Percentiles rank a stretch among this genome's conserved stretches.
These are phyloP conservation scores for Pomacea canaliculata DNA, from an alignment of 2,888 invertebrate species.

Conservation along the genomic window DNA sequence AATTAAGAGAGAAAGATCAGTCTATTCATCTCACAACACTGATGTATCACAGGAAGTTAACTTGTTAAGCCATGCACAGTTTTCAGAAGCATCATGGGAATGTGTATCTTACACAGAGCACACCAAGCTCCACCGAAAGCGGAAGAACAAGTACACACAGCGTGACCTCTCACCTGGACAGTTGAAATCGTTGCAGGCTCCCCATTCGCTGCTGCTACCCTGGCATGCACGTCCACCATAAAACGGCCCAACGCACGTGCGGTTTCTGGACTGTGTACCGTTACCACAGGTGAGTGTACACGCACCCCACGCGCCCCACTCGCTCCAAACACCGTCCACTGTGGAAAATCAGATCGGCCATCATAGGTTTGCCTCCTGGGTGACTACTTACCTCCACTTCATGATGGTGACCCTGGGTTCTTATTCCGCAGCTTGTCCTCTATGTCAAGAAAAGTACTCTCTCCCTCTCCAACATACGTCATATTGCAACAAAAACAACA, in stretches of 20 bases:
- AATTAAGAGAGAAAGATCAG: too few relatives aligned
- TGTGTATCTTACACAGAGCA: background rate
- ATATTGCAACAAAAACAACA: too few relatives aligned
- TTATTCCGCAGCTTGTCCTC: too few relatives aligned
- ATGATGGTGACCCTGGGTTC: too few relatives aligned
- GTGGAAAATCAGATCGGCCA: background rate
- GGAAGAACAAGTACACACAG: background rate
- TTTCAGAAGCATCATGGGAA: too few relatives aligned
- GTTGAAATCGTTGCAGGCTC: constrained; percentile 49
- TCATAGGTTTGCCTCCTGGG: too few relatives aligned
- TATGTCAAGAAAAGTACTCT: too few relatives aligned
- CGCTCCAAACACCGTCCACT: constrained; percentile 62
- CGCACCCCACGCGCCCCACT: constrained; percentile 58
- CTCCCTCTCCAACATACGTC: too few relatives aligned
- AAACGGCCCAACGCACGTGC: constrained; percentile 49
- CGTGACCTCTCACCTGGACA: constrained; percentile 53
- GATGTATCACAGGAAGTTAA: too few relatives aligned
- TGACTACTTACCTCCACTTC: too few relatives aligned
- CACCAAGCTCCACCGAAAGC: background rate
- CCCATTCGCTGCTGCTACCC: constrained; percentile 40
- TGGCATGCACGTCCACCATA: constrained; percentile 51
- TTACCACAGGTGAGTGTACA: constrained; percentile 62
- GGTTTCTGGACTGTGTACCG: constrained; percentile 45
- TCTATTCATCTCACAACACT: too few relatives aligned
- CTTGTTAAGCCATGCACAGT: too few relatives aligned